These are phyloP conservation scores for Parelbella ahira DNA, from an alignment of 2,888 invertebrate species.

Conservation along the genomic window DNA sequence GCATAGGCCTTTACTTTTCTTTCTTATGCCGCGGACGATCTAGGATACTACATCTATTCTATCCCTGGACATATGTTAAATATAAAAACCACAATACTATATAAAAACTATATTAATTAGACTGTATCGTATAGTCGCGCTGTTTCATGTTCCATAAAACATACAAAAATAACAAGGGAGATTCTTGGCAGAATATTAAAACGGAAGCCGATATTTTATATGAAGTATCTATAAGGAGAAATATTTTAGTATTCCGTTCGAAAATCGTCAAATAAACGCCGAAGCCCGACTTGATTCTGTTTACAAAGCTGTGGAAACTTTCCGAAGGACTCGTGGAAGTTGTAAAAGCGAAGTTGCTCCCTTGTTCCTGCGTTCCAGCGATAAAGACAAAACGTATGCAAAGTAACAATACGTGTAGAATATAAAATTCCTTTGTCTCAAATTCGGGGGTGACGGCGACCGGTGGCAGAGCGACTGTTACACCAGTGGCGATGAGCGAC, in stretches of 20 bases:
- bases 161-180: too few species aligned
- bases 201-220: too few species aligned
- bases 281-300: conserved; percentile 19
- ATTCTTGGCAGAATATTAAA: too few species aligned
- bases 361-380: conserved; percentile 22
- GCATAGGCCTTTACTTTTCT: too few species aligned
- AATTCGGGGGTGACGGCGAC: conserved; percentile 4
- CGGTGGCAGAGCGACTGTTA: conserved; percentile 2
- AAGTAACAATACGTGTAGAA: conserved; percentile 31
- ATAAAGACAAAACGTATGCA: conserved; percentile 26
- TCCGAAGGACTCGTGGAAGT: conserved; percentile 21
- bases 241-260: conserved; percentile 18
- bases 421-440: conserved; percentile 34
- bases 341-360: conserved; percentile 25
- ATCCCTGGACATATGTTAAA: too few species aligned
- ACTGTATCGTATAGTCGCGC: too few species aligned
- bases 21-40: too few species aligned
- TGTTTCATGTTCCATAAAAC: too few species aligned
- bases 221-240: too few species aligned
- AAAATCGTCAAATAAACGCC: conserved; percentile 24
- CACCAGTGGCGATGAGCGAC: not conserved
- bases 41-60: too few species aligned
- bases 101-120: too few species aligned
- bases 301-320: conserved; percentile 23
- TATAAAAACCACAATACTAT: too few species aligned